Evolutionary conservation across 2,888 invertebrate species (phyloP).

Genomic region (Cataglyphis rosenhaueri): DNA sequence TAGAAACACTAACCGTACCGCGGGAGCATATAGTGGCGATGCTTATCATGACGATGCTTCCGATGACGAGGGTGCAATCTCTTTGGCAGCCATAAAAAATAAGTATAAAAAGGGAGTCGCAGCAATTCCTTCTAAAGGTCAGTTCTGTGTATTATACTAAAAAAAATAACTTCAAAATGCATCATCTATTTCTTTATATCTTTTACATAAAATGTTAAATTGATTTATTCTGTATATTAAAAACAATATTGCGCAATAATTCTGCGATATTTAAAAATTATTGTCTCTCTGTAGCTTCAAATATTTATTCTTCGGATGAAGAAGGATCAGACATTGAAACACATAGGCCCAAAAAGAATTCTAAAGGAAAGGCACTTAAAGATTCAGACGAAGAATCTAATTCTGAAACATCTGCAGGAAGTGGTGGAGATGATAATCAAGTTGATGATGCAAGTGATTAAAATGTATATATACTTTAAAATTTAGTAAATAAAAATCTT

Average conservation of each 20-base stretch:
- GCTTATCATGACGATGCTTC: conserved; percentile 92
- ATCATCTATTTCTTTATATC: background rate
- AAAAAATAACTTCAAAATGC: background rate
- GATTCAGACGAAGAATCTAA: conserved; percentile 90
- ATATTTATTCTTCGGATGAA: conserved; percentile 96
- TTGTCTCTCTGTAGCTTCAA: conserved; percentile 85
- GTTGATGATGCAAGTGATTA: conserved; percentile 79
- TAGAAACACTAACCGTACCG: conserved; percentile 84
- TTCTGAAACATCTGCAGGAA: conserved; percentile 84
- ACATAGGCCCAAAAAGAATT: conserved; percentile 89
- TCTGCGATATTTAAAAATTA: background rate
- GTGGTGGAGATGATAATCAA: conserved; percentile 83
- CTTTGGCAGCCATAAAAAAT: conserved; percentile 97
- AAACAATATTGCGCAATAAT: background rate
- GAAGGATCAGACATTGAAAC: conserved; percentile 94
- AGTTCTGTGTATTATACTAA: conserved; percentile 7
- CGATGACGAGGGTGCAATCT: conserved; percentile 97
- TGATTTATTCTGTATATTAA: background rate
- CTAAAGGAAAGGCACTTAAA: conserved; percentile 92
- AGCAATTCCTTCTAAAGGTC: conserved; percentile 84
- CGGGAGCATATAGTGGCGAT: conserved; percentile 86
- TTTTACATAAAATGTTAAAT: background rate
- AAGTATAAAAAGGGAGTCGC: conserved; percentile 92
- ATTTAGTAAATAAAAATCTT: conserved; percentile 31
- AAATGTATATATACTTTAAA: conserved; percentile 25